Evolutionary conservation across 2,888 invertebrate species (phyloP).

Genomic region (Rotaria sp.): DNA sequence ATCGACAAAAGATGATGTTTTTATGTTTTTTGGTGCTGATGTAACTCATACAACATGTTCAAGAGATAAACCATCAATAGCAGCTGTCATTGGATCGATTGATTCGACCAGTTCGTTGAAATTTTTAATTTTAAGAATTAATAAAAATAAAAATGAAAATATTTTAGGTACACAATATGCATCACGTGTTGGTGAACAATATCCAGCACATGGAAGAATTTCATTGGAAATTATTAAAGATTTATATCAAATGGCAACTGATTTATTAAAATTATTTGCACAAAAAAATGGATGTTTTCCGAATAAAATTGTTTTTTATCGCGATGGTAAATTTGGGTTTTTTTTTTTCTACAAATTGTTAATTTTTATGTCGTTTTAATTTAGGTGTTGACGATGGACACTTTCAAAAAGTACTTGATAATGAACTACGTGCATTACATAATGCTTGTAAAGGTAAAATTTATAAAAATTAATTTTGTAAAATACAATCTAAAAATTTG

Average conservation of each 20-base stretch:
- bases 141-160: neutral
- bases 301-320: constrained; percentile 26
- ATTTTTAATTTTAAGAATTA: neutral
- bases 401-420: constrained; percentile 22
- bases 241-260: constrained; percentile 21
- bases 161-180: constrained; percentile 9
- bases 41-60: constrained; percentile 29
- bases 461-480: neutral
- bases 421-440: constrained; percentile 10
- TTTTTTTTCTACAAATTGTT: too few species aligned
- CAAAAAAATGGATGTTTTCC: constrained; percentile 13
- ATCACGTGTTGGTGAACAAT: constrained; percentile 2
- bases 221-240: constrained; percentile 17
- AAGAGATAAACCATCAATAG: constrained; percentile 21
- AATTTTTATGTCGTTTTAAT: neutral
- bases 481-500: too few species aligned
- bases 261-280: constrained; percentile 29
- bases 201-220: constrained; percentile 13
- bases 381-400: constrained; percentile 4
- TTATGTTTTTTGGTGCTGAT: constrained; percentile 30
- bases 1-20: constrained; percentile 19
- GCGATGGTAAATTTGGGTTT: neutral
- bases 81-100: neutral
- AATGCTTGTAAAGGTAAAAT: constrained; percentile 11
- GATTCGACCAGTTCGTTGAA: neutral